phyloP scores from a whole-genome alignment of 2,888 invertebrate genomes.

The Zygothrica quintamaculata region DNA sequence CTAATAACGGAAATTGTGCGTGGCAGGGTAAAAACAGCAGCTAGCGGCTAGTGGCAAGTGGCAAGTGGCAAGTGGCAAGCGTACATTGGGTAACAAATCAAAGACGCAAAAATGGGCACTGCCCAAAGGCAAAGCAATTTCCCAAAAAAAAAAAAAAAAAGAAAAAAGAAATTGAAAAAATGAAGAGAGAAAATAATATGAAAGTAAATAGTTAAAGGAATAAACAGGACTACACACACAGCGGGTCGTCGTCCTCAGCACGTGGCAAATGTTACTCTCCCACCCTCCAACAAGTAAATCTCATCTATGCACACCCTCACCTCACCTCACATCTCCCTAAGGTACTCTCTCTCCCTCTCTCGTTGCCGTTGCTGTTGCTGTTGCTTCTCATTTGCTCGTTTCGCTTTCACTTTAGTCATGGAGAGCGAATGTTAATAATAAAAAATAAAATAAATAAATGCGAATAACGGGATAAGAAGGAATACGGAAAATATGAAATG shows the following conservation, averaged over 20 bases:
- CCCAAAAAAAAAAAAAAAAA: constrained; percentile 21
- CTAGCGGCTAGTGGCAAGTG: background rate
- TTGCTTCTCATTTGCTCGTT: background rate
- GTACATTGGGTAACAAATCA: constrained; percentile 28
- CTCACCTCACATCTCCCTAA: no score
- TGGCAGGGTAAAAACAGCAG: constrained; percentile 4
- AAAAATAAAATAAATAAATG: constrained; percentile 62
- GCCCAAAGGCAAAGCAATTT: constrained; percentile 49
- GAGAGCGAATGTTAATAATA: constrained; percentile 2
- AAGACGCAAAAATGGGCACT: constrained; percentile 27
- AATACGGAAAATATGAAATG: constrained; percentile 61
- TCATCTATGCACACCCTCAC: no score
- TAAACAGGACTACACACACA: constrained; percentile 35
- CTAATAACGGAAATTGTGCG: constrained; percentile 76
- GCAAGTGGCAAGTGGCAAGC: background rate
- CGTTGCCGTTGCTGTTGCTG: background rate
- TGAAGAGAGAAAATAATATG: background rate
- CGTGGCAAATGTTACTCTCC: constrained; percentile 45
- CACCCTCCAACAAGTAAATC: background rate
- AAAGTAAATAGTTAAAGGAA: constrained; percentile 40
- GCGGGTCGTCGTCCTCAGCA: constrained; percentile 67
- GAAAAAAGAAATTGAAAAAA: constrained; percentile 31
- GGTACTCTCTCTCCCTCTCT: background rate
- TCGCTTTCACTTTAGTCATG: constrained; percentile 36
- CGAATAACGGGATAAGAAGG: no score